These are phyloP conservation scores for Pilophorus perplexus DNA, from an alignment of 2,888 invertebrate species.

Conservation along the genomic window DNA sequence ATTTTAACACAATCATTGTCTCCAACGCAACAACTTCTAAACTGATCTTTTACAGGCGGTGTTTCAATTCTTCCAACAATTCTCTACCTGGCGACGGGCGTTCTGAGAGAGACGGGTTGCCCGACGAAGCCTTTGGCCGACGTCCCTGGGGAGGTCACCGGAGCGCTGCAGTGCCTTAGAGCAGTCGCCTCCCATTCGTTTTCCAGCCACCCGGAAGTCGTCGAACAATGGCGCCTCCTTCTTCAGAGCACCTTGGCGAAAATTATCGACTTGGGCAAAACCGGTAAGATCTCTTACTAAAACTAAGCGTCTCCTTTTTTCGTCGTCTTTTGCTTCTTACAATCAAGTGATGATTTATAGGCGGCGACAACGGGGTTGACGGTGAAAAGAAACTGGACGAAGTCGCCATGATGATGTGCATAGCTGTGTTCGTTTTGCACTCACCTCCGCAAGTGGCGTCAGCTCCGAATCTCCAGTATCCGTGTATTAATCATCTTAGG, in stretches of 20 bases:
- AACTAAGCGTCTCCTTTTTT: neutral
- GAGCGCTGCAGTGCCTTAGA: constrained; percentile 72
- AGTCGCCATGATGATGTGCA: constrained; percentile 80
- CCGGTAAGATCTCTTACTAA: constrained; percentile 55
- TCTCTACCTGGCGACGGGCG: constrained; percentile 84
- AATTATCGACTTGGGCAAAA: constrained; percentile 85
- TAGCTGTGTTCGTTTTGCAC: constrained; percentile 83
- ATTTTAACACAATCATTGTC: too few relatives aligned
- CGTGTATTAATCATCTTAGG: constrained; percentile 88
- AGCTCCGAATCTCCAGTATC: constrained; percentile 80
- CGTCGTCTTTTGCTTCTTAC: neutral
- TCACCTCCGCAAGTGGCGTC: constrained; percentile 73
- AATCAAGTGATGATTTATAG: too few relatives aligned
- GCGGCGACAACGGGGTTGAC: constrained; percentile 54
- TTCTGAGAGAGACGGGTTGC: constrained; percentile 72
- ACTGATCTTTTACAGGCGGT: constrained; percentile 12
- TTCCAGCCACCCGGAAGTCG: constrained; percentile 61
- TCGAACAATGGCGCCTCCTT: constrained; percentile 72
- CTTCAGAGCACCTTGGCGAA: constrained; percentile 87
- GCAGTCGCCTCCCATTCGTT: constrained; percentile 58
- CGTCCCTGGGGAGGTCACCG: constrained; percentile 41
- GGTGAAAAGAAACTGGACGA: constrained; percentile 77
- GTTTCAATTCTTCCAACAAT: constrained; percentile 86
- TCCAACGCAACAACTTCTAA: neutral
- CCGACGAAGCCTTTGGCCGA: constrained; percentile 23